Percentiles rank a stretch among this genome's conserved stretches.
Conservation (phyloP, 2,888 invertebrate species). For the Caenorhabditis zanzibari region DNA sequence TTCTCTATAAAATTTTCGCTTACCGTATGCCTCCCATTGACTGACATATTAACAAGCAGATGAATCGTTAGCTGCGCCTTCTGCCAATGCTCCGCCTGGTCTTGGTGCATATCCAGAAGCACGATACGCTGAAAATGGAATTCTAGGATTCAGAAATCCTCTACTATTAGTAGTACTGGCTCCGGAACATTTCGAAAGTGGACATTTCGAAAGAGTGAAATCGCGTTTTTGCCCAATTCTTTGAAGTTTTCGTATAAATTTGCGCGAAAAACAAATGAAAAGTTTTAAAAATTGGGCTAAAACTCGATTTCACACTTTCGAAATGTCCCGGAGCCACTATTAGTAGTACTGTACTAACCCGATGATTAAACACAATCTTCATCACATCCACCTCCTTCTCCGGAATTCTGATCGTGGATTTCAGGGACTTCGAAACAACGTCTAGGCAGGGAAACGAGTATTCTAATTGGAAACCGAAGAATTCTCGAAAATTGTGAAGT, state of each 20-base stretch:
- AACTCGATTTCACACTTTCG: too few species aligned
- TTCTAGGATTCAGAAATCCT: too few species aligned
- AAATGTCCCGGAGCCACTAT: too few species aligned
- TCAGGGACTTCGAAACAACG: slow-evolving; percentile 60
- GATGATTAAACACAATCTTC: slow-evolving; percentile 67
- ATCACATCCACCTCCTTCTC: slow-evolving; percentile 37
- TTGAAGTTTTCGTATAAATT: too few species aligned
- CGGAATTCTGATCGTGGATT: slow-evolving; percentile 52
- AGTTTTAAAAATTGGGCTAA: too few species aligned
- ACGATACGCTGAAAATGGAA: background rate
- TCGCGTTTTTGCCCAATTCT: too few species aligned
- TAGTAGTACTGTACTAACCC: slow-evolving; percentile 51
- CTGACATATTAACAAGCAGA: slow-evolving; percentile 45
- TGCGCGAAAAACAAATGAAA: too few species aligned
- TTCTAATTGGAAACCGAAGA: slow-evolving; percentile 62
- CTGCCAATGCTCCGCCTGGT: slow-evolving; percentile 54
- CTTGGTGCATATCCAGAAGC: slow-evolving; percentile 53
- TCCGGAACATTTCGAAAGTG: too few species aligned
- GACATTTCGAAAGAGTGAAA: too few species aligned
- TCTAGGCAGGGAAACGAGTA: slow-evolving; percentile 71
- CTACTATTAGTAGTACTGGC: too few species aligned
- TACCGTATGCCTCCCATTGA: slow-evolving; percentile 57
- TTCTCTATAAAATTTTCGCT: too few species aligned
- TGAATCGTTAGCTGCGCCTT: slow-evolving; percentile 41
- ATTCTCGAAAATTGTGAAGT: slow-evolving; percentile 28